Conservation (phyloP, 1,140 invertebrate species). For the Drosophila tsacasi region DNA sequence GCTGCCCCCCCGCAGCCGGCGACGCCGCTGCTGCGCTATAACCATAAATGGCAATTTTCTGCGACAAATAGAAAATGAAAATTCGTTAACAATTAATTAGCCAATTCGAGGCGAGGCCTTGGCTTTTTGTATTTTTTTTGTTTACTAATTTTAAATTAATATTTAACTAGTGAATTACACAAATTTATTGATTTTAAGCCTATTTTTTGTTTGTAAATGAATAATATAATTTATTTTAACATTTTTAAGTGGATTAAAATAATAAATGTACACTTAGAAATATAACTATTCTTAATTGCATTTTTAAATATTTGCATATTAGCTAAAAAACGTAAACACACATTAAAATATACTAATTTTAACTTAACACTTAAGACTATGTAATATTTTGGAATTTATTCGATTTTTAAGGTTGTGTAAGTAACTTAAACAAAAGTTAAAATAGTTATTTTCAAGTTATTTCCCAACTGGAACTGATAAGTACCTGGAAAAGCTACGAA, state of each 20-base stretch:
- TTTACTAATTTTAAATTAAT: no score
- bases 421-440: not conserved
- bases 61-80: slow-evolving; percentile 76
- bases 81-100: slow-evolving; percentile 80
- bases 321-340: no score
- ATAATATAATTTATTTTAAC: not conserved
- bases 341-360: not conserved
- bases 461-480: not conserved
- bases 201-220: no score
- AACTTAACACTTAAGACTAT: not conserved
- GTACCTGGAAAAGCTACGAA: not conserved
- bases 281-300: not conserved
- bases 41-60: slow-evolving; percentile 76
- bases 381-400: not conserved
- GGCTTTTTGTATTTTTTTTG: not conserved
- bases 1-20: slow-evolving; percentile 6
- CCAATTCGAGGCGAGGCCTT: slow-evolving; percentile 22
- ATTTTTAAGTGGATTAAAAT: not conserved
- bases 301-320: not conserved
- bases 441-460: not conserved
- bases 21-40: slow-evolving; percentile 34
- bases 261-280: not conserved
- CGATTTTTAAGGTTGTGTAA: no score
- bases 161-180: no score
- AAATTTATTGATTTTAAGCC: not conserved